phyloP scores from a whole-genome alignment of 2,113 vertebrate species.

The Brienomyrus longianalis region DNA sequence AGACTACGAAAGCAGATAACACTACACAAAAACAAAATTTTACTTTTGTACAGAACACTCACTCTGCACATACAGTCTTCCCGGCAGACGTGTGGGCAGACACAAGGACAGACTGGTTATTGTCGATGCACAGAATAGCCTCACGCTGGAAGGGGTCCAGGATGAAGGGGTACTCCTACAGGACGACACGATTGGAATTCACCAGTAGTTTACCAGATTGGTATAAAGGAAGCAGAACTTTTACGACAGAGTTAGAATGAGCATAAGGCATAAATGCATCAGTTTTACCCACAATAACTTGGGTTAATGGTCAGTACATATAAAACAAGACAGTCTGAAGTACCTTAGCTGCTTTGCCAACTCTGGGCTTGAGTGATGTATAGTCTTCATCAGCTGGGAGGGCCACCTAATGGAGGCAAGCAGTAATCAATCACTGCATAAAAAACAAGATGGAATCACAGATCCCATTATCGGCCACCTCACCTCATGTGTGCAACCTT shows the following conservation, averaged over 20 bases:
- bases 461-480: slow-evolving; percentile 25
- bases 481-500: slow-evolving; percentile 95
- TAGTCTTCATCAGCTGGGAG: slow-evolving; percentile 80
- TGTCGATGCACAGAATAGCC: slow-evolving; percentile 91
- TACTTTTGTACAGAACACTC: slow-evolving; percentile 48
- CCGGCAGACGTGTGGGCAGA: slow-evolving; percentile 98
- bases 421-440: not conserved
- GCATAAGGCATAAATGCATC: not conserved
- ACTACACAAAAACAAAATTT: not conserved
- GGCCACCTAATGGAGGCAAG: slow-evolving; percentile 67
- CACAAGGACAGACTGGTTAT: slow-evolving; percentile 94
- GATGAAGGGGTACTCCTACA: slow-evolving; percentile 90
- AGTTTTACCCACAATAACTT: not conserved
- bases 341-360: slow-evolving; percentile 94
- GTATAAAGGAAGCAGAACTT: not conserved
- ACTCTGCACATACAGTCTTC: slow-evolving; percentile 99
- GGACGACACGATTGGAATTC: not conserved
- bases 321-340: not conserved
- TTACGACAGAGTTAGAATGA: not conserved
- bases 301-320: not conserved
- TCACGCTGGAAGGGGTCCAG: slow-evolving; percentile 96
- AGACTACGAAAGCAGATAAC: not conserved
- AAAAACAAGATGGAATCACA: not conserved
- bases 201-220: not conserved
- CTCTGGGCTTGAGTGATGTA: slow-evolving; percentile 73